Evolutionary conservation across 2,113 vertebrate genomes (phyloP), one percentile per base, ranked within the genome.

Genomic region (Melanotaenia duboulayi): DNA sequence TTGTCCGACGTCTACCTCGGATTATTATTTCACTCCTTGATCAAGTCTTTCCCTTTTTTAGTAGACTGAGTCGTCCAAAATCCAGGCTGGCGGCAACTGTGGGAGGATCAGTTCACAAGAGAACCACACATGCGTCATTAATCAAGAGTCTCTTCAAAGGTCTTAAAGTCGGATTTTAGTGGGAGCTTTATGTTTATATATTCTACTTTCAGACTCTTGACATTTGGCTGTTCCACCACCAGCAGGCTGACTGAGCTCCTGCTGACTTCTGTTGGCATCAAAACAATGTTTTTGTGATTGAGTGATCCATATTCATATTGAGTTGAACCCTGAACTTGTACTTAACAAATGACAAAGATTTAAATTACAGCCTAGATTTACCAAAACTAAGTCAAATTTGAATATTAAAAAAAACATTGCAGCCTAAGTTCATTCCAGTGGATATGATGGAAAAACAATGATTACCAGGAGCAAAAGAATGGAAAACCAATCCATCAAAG

Each of bases 21-120:
- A 83, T 92, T 76, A 90, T 80, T 64, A 78, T 93, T 91, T 89
- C 86, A 88, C 75, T 65, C 59, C 90, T 89, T 89, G 86, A 91
- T 94, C 78, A 76, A 85, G 87, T 72, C 76, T 87, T 89, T 82
- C 58, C 85, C 85, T 90, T 91, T 91, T 94, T 91, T 91, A 90
- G 92, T 81, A 68, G 63, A 77, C 64, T n/a, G 75, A 72, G 64
- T 58, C 13, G 23, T 78, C 77, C 77, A 63, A 69, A 76, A 59
- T 74, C 68, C 66, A 42, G 44, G 52, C 70, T 1, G 44, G 65
- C 25, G 23, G 49, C 50, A 68, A 67, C n/a, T 84, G 63, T 52
- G 66, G 77, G 25, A 12, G 58, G 80, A 79, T 89, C 84, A 71
- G 71, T 78, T 83, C 71, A 76, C 81, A 67, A 71, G 56, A 50